Conservation (phyloP, 2,888 invertebrate species). For the Limnephilus lunatus region DNA sequence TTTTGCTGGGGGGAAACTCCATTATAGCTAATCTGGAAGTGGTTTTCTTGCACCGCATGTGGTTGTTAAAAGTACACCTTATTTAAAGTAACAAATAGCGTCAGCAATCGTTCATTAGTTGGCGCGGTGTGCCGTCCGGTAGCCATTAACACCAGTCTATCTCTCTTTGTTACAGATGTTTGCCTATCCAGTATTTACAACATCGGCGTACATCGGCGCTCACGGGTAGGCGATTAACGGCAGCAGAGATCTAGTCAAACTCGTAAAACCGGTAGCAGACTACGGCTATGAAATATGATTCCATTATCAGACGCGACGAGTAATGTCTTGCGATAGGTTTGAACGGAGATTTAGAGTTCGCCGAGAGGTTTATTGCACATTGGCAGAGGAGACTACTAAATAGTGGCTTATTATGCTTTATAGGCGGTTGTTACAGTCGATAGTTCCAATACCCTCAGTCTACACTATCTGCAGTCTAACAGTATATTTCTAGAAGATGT, state of each 20-base stretch:
- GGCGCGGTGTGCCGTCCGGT: background rate
- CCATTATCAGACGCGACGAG: slow-evolving; percentile 37
- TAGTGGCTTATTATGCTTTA: background rate
- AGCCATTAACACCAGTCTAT: slow-evolving; percentile 33
- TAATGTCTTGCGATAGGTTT: slow-evolving; percentile 10
- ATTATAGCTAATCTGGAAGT: background rate
- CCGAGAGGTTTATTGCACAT: background rate
- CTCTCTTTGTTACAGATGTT: slow-evolving; percentile 29
- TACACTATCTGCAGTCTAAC: background rate
- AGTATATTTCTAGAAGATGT: background rate
- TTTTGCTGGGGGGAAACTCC: background rate
- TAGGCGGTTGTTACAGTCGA: background rate
- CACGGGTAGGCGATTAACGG: slow-evolving; percentile 37
- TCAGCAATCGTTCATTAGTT: slow-evolving; percentile 25
- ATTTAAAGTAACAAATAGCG: slow-evolving; percentile 13
- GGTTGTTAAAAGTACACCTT: background rate
- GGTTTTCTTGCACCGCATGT: background rate
- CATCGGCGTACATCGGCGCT: slow-evolving; percentile 4
- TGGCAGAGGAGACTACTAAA: background rate
- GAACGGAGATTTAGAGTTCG: slow-evolving; percentile 1
- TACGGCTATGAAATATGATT: slow-evolving; percentile 42
- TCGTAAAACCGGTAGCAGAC: slow-evolving; percentile 50
- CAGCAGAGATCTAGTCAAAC: slow-evolving; percentile 49
- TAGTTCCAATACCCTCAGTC: background rate
- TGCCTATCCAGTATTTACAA: slow-evolving; percentile 7